Percentiles rank a stretch among this genome's conserved stretches.
phyloP scores from a whole-genome alignment of 2,113 vertebrate genomes.

The Anarrhichthys ocellatus region DNA sequence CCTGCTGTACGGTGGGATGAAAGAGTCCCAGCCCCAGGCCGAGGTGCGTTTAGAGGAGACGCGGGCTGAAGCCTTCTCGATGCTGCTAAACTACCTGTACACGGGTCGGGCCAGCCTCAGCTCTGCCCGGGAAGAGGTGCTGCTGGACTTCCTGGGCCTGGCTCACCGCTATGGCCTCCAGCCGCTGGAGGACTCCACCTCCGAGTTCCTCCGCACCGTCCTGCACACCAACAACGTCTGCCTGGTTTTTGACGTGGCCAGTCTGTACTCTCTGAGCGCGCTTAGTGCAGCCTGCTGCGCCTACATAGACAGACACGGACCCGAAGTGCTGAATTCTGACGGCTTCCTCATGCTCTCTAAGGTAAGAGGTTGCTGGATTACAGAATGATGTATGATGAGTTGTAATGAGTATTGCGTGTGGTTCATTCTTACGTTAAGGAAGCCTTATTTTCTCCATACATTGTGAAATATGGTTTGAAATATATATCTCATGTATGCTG shows the following conservation, averaged over 20 bases:
- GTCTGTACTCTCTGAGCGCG: slow-evolving; percentile 92
- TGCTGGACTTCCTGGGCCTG: slow-evolving; percentile 95
- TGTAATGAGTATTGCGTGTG: not conserved
- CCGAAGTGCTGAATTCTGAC: slow-evolving; percentile 92
- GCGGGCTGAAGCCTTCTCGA: slow-evolving; percentile 94
- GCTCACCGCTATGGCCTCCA: slow-evolving; percentile 98
- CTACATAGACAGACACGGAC: slow-evolving; percentile 96
- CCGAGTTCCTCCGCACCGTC: slow-evolving; percentile 96
- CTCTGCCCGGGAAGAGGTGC: slow-evolving; percentile 93
- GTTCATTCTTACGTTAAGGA: not conserved
- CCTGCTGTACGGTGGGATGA: slow-evolving; percentile 95
- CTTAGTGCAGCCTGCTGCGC: slow-evolving; percentile 93
- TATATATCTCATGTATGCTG: not conserved
- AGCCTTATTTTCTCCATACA: not conserved
- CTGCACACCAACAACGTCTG: slow-evolving; percentile 96
- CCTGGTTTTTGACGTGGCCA: slow-evolving; percentile 97
- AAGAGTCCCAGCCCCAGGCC: slow-evolving; percentile 94
- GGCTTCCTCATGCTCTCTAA: slow-evolving; percentile 94
- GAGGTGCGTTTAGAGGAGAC: slow-evolving; percentile 96
- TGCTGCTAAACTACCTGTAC: slow-evolving; percentile 97
- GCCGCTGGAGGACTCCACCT: slow-evolving; percentile 95
- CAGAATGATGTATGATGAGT: not conserved
- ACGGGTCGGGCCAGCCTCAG: slow-evolving; percentile 94
- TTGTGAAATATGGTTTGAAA: not conserved
- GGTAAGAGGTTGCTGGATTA: slow-evolving; percentile 75